Evolutionary conservation across 2,888 invertebrate species (phyloP), one percentile per base, ranked within the genome.

Genomic region (Cephus rjabovi): DNA sequence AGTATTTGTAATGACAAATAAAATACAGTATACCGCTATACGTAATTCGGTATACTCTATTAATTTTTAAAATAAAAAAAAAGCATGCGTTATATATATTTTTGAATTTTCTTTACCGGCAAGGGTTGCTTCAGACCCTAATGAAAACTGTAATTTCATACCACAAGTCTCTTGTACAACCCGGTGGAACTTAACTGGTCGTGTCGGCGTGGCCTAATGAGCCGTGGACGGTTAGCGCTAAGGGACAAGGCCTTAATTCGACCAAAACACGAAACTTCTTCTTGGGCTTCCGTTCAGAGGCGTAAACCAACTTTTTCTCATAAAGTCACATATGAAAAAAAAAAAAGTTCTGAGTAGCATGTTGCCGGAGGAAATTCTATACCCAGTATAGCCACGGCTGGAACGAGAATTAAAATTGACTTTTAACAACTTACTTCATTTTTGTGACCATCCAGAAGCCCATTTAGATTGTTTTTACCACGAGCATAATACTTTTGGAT

Each of bases 141-240:
- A 40, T 23, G 23, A 56, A 56, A 56, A 56, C 56, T 56, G 56
- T 56, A 56, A 56, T 56, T 56, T 23, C 23, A 23, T 56, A 56
- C 23, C 23, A 9, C 9, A 56, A 56, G 23, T 56, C 0, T 23
- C 56, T 23, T 23, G 34, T 31, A 75, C 34, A 74, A 69, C 69
- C 69, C 4, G 15, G 68, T 70, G n/a, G 71, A 75, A 70, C 74
- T 77, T 70, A 75, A 77, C 69, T 77, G 77, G 71, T 40, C 77
- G 71, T 77, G 77, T 77, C 77, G 75, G 71, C 77, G 71, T 75
- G 77, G n/a, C 70, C 77, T 77, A 77, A 77, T 77, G 75, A 77
- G 70, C 74, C 75, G 40, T 77, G 71, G 37, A 31, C 37, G 12
- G 77, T 69, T 11, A 69, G 69, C 31, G 70, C 23, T 33, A 23